Base-by-base conservation (phyloP, 2,888 invertebrate genomes). In the Mesorhabditis sp. region DNA sequence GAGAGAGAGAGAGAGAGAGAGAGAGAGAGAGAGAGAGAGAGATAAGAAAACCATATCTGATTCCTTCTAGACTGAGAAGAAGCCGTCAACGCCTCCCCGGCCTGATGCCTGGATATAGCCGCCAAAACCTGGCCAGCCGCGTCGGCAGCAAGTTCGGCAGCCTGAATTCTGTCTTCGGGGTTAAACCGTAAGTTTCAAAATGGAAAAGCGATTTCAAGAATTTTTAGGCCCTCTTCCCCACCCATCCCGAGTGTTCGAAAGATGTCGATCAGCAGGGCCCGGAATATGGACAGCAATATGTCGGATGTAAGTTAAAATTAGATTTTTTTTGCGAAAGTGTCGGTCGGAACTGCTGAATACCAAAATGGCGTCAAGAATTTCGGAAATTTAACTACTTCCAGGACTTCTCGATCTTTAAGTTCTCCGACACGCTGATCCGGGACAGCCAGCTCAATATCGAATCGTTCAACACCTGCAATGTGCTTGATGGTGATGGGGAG, bases 51-150 rank as follows among this genome's bases (percentile, higher is more conserved):
- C 28, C 28, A 28, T 28, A 28, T 1, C 28, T 28, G 28, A 28
- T 28, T 28, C 28, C 28, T 28, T 50, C 58, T 13, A 50, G n/a
- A 13, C 2, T 50, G 10, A 50, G 58, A 50, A 50, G n/a, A 50
- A 50, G 7, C 58, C 58, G n/a, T 50, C 58, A 50, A 50, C 10
- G 58, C n/a, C n/a, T 50, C 10, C 10, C 10, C 58, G 58, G 58
- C 10, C n/a, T 50, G 58, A 50, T 50, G 58, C 58, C n/a, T 2
- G 58, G 58, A 10, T 50, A 13, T 2, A 50, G 58, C n/a, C 58
- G 58, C 58, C 58, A 50, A 50, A 50, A 50, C n/a, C n/a, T 50
- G 58, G 58, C 58, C 10, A 50, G 58, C n/a, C 58, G 58, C n/a
- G 7, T 50, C n/a, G 58, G 58, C 10, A 50, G 58, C n/a, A 50